Percentiles rank a stretch among this genome's conserved stretches.
phyloP scores from a whole-genome alignment of 2,797 vertebrate genomes.

The Helicolenus hilgendorfi region DNA sequence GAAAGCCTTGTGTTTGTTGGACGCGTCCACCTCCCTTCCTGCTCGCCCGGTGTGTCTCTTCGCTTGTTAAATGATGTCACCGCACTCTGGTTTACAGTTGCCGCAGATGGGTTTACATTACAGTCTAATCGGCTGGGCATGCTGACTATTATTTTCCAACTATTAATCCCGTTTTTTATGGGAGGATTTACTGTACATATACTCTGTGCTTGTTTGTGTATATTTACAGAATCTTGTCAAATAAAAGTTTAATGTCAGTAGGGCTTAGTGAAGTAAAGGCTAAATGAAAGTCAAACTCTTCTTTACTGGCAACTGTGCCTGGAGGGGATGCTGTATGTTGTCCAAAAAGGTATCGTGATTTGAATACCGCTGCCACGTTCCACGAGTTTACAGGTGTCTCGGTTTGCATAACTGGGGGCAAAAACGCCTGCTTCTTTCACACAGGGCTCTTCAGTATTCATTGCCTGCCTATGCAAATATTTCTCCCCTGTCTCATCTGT shows the following conservation, averaged over 20 bases:
- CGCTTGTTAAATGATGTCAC: too few relatives aligned
- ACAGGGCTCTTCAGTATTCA: constrained; percentile 40
- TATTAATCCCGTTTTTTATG: background rate
- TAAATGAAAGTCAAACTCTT: constrained; percentile 32
- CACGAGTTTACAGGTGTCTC: constrained; percentile 16
- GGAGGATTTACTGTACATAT: background rate
- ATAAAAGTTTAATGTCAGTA: constrained; percentile 5
- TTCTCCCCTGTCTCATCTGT: constrained; percentile 34
- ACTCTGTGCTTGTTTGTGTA: background rate
- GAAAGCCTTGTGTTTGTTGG: too few relatives aligned
- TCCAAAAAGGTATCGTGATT: constrained; percentile 14
- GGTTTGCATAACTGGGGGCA: constrained; percentile 37
- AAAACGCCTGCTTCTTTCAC: background rate
- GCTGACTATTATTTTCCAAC: background rate
- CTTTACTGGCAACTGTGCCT: background rate
- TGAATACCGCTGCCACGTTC: constrained; percentile 18
- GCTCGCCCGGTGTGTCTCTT: too few relatives aligned
- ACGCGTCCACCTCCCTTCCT: too few relatives aligned
- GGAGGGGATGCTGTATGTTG: background rate
- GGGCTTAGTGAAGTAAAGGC: background rate
- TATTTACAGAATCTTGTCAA: background rate
- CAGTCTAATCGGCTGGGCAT: too few relatives aligned
- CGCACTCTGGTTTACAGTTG: too few relatives aligned
- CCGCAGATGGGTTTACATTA: too few relatives aligned
- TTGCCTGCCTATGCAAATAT: constrained; percentile 60